These are phyloP conservation scores for Disparrhopalites patrizii DNA, from an alignment of 2,888 invertebrate genomes.

Conservation along the genomic window DNA sequence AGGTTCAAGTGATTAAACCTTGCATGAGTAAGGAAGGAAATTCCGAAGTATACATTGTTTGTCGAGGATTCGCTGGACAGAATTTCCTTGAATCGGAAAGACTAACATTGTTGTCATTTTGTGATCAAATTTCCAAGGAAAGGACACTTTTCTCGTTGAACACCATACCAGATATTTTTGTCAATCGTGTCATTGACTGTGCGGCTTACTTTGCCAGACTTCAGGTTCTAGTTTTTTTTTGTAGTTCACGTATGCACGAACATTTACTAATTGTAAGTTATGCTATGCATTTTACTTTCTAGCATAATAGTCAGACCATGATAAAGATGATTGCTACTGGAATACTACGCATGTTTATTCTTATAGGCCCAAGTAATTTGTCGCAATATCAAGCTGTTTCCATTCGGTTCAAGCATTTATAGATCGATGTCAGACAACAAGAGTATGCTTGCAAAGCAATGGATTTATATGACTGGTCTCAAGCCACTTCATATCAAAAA, in stretches of 20 bases:
- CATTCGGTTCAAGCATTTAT: conserved; percentile 19
- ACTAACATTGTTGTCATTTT: conserved; percentile 52
- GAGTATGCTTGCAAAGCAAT: conserved; percentile 30
- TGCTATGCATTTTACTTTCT: too few relatives aligned
- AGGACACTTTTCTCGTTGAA: conserved; percentile 9
- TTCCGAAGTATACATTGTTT: conserved; percentile 85
- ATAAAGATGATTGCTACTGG: not conserved
- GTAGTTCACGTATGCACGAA: not conserved
- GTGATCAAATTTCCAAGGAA: conserved; percentile 25
- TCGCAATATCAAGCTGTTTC: conserved; percentile 7
- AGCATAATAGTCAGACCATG: too few relatives aligned
- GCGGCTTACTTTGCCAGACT: conserved; percentile 12
- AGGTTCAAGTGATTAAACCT: conserved; percentile 78
- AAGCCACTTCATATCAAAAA: not conserved
- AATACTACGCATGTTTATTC: not conserved
- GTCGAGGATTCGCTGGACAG: conserved; percentile 60
- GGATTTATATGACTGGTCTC: conserved; percentile 27
- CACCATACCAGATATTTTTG: conserved; percentile 14
- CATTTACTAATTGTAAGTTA: too few relatives aligned
- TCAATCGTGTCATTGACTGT: conserved; percentile 13
- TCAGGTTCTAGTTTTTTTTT: conserved; percentile 1
- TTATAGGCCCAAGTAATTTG: conserved; percentile 11
- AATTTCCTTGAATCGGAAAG: conserved; percentile 54
- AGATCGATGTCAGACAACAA: conserved; percentile 22
- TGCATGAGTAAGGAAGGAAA: conserved; percentile 91